Conservation (phyloP, 64 coral and sea anemone species). For the Exaiptasia diaphana region DNA sequence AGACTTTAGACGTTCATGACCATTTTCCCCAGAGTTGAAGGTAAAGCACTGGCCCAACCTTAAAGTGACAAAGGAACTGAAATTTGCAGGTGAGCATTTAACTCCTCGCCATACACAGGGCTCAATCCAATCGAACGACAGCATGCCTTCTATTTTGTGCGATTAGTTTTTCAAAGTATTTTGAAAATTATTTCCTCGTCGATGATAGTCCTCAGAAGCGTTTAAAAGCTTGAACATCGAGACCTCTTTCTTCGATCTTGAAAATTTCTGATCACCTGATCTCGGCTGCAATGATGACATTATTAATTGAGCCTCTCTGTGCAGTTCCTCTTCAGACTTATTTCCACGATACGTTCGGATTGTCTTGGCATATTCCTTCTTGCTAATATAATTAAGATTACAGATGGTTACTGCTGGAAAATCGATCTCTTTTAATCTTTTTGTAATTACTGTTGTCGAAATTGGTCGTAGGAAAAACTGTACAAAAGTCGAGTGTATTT, state of each 20-base stretch:
- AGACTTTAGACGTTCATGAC: not conserved
- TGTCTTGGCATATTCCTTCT: not conserved
- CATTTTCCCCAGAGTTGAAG: conserved; percentile 11
- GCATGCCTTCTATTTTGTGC: conserved; percentile 4
- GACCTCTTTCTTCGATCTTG: not conserved
- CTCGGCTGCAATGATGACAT: not conserved
- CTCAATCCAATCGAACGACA: conserved; percentile 11
- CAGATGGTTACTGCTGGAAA: conserved; percentile 70
- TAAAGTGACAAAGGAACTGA: conserved; percentile 4
- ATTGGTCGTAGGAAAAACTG: conserved; percentile 10
- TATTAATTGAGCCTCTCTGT: not conserved
- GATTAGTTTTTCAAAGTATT: not conserved
- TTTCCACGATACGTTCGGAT: not conserved
- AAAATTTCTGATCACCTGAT: not conserved
- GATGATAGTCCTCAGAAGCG: not conserved
- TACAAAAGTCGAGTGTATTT: not conserved
- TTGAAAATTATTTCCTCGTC: not conserved
- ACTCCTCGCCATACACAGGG: conserved; percentile 46
- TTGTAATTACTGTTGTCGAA: not conserved
- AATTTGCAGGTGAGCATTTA: not conserved
- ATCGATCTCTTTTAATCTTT: not conserved
- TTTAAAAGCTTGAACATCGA: not conserved
- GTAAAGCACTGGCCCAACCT: conserved; percentile 19
- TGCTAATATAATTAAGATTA: conserved; percentile 31
- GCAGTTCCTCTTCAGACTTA: not conserved